A percentile compares a stretch with the other conserved stretches of the same genome.
These are phyloP conservation scores for Shargacucullia verbasci DNA, from an alignment of 2,888 invertebrate species.

Conservation along the genomic window DNA sequence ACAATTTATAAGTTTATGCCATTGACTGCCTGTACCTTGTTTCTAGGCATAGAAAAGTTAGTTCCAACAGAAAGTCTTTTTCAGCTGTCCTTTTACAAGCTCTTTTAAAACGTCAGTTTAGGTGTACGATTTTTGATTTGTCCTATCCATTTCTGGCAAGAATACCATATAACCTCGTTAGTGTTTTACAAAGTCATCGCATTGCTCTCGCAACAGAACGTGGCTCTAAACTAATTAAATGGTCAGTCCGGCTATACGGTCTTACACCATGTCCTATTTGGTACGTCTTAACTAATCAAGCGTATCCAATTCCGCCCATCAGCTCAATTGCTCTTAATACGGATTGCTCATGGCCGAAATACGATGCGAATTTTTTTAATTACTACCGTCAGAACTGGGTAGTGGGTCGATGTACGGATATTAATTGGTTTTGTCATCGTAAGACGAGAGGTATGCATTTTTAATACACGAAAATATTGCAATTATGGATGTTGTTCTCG, in stretches of 20 bases:
- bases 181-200: too few relatives aligned
- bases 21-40: too few relatives aligned
- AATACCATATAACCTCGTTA: too few relatives aligned
- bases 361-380: conserved; percentile 82
- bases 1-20: too few relatives aligned
- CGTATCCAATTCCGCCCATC: conserved; percentile 85
- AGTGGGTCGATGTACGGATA: conserved; percentile 60
- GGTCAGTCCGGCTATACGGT: conserved; percentile 41
- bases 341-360: conserved; percentile 79
- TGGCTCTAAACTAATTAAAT: conserved; percentile 29
- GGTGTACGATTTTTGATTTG: too few relatives aligned
- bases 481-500: conserved; percentile 34
- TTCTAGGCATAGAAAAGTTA: too few relatives aligned
- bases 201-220: conserved; percentile 3
- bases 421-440: conserved; percentile 63
- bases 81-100: too few relatives aligned
- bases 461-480: conserved; percentile 51
- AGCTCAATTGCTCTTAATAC: conserved; percentile 85
- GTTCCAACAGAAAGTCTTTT: too few relatives aligned
- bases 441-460: conserved; percentile 44
- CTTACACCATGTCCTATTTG: conserved; percentile 76
- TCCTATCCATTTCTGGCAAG: too few relatives aligned
- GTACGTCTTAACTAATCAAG: conserved; percentile 83
- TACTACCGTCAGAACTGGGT: conserved; percentile 61
- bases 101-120: too few relatives aligned